phyloP scores from a whole-genome alignment of 2,888 invertebrate species.

The Pycnomerus fuliginosus region DNA sequence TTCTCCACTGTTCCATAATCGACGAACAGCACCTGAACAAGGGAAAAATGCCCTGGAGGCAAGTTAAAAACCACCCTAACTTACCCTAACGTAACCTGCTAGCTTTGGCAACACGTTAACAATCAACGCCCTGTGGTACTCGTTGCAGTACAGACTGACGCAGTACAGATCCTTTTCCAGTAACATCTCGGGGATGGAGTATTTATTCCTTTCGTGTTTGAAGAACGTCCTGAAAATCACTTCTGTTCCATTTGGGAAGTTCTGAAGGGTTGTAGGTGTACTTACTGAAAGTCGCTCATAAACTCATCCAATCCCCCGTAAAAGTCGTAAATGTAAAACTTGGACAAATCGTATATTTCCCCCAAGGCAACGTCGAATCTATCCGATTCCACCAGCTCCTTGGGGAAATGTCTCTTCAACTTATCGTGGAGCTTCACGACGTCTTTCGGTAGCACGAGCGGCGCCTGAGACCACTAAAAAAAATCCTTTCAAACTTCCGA shows the following conservation, averaged over 20 bases:
- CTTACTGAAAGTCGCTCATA: slow-evolving; percentile 60
- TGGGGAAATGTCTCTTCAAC: slow-evolving; percentile 30
- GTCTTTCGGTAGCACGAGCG: slow-evolving; percentile 28
- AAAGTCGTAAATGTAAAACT: slow-evolving; percentile 58
- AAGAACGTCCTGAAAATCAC: slow-evolving; percentile 28
- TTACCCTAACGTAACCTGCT: slow-evolving; percentile 55
- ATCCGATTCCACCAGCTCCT: slow-evolving; percentile 22
- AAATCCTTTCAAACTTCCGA: too few species aligned
- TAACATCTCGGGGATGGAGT: slow-evolving; percentile 28
- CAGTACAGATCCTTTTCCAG: slow-evolving; percentile 53
- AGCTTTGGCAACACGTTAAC: slow-evolving; percentile 48
- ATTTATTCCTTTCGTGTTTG: slow-evolving; percentile 16
- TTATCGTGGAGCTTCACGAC: slow-evolving; percentile 32
- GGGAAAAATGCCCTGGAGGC: neutral
- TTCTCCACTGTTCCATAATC: slow-evolving; percentile 60
- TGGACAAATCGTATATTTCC: slow-evolving; percentile 60
- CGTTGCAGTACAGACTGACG: slow-evolving; percentile 51
- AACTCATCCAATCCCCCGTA: slow-evolving; percentile 51
- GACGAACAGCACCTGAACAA: slow-evolving; percentile 56
- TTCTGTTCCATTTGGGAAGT: neutral
- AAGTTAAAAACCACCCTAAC: slow-evolving; percentile 2
- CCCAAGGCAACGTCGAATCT: slow-evolving; percentile 52
- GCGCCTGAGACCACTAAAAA: slow-evolving; percentile 30
- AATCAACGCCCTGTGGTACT: slow-evolving; percentile 59
- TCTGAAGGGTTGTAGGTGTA: too few species aligned